These are phyloP conservation scores for Hermodice carunculata DNA, from an alignment of 2,888 invertebrate species.

Conservation along the genomic window DNA sequence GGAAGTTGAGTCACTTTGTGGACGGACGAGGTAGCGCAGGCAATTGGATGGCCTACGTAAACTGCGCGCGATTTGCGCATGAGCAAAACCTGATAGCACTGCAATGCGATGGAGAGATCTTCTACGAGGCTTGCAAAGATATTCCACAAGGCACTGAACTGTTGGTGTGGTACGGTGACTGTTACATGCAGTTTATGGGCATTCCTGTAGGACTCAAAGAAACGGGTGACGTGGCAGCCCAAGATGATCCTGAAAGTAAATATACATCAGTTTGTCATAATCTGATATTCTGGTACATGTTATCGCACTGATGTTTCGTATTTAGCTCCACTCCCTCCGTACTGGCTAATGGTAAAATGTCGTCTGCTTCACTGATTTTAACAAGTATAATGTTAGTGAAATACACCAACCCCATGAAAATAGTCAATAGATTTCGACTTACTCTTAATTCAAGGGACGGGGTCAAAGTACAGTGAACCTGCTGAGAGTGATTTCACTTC, in stretches of 20 bases:
- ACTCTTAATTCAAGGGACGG: too few relatives aligned
- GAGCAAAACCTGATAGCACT: constrained; percentile 69
- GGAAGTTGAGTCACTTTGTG: constrained; percentile 65
- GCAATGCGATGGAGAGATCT: constrained; percentile 61
- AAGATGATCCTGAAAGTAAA: constrained; percentile 29
- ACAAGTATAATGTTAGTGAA: too few relatives aligned
- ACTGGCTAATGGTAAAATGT: too few relatives aligned
- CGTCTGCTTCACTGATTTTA: too few relatives aligned
- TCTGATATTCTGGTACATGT: too few relatives aligned
- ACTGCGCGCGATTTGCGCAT: constrained; percentile 66
- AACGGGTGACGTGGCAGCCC: constrained; percentile 46
- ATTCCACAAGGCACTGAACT: constrained; percentile 62
- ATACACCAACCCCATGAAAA: too few relatives aligned
- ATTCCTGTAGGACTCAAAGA: constrained; percentile 68
- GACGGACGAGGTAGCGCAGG: constrained; percentile 63
- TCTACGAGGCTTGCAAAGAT: constrained; percentile 68
- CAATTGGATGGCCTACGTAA: constrained; percentile 70
- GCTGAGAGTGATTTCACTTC: too few relatives aligned
- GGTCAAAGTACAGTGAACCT: too few relatives aligned
- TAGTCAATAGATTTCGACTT: too few relatives aligned
- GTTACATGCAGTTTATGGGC: constrained; percentile 69
- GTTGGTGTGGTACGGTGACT: constrained; percentile 70
- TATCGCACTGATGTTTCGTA: too few relatives aligned
- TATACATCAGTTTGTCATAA: too few relatives aligned
- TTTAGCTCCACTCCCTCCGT: too few relatives aligned